These are phyloP conservation scores for Thomomys bottae DNA, from an alignment of 2,113 vertebrate genomes.

Conservation along the genomic window DNA sequence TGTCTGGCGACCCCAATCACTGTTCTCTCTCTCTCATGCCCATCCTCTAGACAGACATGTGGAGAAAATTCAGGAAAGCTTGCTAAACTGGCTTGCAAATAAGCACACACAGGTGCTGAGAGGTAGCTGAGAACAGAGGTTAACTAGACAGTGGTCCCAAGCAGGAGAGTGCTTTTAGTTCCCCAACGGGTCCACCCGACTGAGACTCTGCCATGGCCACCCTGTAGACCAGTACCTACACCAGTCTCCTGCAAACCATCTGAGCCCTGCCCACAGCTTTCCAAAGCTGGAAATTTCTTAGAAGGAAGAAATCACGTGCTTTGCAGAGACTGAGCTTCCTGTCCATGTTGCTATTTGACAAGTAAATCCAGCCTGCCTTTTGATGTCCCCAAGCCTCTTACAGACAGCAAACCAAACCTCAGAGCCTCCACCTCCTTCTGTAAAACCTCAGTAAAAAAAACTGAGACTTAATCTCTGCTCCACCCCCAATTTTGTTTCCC, in stretches of 20 bases:
- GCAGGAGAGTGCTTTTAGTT: neutral
- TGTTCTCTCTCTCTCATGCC: no score
- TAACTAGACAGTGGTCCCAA: neutral
- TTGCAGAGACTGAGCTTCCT: neutral
- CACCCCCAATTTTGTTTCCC: constrained; percentile 59
- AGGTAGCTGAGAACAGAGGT: neutral
- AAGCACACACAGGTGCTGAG: neutral
- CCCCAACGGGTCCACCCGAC: accelerated
- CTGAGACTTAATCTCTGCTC: constrained; percentile 77
- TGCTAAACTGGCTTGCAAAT: neutral
- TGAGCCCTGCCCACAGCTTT: neutral
- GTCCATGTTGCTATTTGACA: neutral
- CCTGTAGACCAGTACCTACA: neutral
- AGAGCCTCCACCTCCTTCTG: constrained; percentile 64
- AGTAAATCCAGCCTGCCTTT: neutral
- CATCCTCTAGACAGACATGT: neutral
- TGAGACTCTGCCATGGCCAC: no score
- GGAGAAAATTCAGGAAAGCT: neutral
- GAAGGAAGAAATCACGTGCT: neutral
- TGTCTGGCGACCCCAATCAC: neutral
- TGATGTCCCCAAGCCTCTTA: neutral
- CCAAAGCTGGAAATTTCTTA: neutral
- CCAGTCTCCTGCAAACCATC: neutral
- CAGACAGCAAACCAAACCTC: neutral
- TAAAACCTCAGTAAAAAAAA: constrained; percentile 68